A percentile compares a stretch with the other conserved stretches of the same genome.
These are phyloP conservation scores for Phoenoteleia sp. DNA, from an alignment of 2,888 invertebrate genomes.

Conservation along the genomic window DNA sequence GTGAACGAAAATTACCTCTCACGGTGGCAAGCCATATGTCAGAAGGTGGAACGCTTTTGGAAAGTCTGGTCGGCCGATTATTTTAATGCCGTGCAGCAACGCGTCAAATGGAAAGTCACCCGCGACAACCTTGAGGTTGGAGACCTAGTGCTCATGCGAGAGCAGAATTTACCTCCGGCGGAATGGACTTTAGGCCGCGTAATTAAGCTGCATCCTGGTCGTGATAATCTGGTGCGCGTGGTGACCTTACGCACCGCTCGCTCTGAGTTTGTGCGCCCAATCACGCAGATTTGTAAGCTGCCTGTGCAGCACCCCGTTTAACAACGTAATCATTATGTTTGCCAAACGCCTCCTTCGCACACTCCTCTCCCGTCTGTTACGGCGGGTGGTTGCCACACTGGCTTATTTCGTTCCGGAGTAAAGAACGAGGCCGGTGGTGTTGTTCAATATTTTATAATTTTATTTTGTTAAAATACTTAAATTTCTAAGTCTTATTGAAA, in stretches of 20 bases:
- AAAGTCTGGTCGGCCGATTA: slow-evolving; percentile 73
- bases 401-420: too few species aligned
- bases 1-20: slow-evolving; percentile 59
- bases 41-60: slow-evolving; percentile 71
- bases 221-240: neutral
- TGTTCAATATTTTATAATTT: too few species aligned
- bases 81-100: slow-evolving; percentile 70
- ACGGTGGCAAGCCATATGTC: slow-evolving; percentile 68
- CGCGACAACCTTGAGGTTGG: neutral
- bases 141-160: neutral
- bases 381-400: too few species aligned
- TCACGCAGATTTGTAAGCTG: slow-evolving; percentile 5
- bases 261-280: slow-evolving; percentile 14
- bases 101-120: slow-evolving; percentile 65
- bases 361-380: too few species aligned
- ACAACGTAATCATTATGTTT: too few species aligned
- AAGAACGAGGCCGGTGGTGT: too few species aligned
- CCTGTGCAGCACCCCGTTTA: too few species aligned
- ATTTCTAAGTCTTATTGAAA: too few species aligned
- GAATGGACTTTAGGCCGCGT: slow-evolving; percentile 17
- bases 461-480: too few species aligned
- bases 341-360: too few species aligned
- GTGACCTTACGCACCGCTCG: neutral
- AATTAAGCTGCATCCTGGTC: neutral
- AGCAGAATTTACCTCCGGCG: neutral